Evolutionary conservation across 2,888 invertebrate genomes (phyloP).

Genomic region (Phorcus lineatus): DNA sequence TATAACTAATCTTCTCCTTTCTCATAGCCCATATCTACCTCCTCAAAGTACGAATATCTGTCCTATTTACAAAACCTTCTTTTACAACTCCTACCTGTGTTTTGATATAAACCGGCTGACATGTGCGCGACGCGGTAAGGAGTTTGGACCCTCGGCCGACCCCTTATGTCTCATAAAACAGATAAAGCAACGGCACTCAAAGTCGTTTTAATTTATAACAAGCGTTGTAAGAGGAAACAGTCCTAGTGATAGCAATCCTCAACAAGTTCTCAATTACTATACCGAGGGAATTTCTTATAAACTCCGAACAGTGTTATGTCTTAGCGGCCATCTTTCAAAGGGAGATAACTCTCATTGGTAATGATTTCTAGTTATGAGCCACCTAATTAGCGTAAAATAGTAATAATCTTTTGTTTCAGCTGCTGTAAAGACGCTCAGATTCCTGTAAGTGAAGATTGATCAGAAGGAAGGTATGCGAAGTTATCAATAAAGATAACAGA

Average conservation of each 20-base stretch:
- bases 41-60: too few relatives aligned
- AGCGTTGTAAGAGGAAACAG: not conserved
- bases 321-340: not conserved
- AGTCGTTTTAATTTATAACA: conserved; percentile 1
- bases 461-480: not conserved
- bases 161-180: conserved; percentile 6
- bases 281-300: not conserved
- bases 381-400: not conserved
- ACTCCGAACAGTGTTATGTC: not conserved
- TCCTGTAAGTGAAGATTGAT: not conserved
- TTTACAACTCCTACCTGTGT: not conserved
- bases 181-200: not conserved
- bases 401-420: not conserved
- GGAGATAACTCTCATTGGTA: not conserved
- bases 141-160: not conserved
- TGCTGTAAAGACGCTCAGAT: not conserved
- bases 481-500: not conserved
- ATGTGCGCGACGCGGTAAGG: not conserved
- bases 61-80: too few relatives aligned
- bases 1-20: too few relatives aligned
- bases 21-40: too few relatives aligned
- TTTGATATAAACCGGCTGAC: conserved; percentile 5
- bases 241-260: not conserved
- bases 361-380: not conserved
- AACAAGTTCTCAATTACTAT: not conserved